Percentiles rank a stretch among this genome's conserved stretches.
These are phyloP conservation scores for Kryptopterus vitreolus DNA, from an alignment of 2,797 vertebrate genomes.

Conservation along the genomic window DNA sequence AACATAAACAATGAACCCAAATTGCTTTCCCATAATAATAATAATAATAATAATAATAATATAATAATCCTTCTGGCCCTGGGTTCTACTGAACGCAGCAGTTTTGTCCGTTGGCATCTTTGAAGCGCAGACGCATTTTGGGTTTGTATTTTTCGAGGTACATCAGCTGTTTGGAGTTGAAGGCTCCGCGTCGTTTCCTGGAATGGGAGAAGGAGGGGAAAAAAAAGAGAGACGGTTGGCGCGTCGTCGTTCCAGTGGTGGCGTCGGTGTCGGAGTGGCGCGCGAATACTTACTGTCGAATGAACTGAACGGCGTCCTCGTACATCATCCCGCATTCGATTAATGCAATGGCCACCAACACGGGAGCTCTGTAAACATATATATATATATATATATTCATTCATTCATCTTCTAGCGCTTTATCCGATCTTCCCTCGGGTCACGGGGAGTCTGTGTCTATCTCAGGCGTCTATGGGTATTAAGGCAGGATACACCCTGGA, in stretches of 20 bases:
- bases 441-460: too few relatives aligned
- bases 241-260: too few relatives aligned
- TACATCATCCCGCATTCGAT: constrained; percentile 98
- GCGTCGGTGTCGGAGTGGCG: too few relatives aligned
- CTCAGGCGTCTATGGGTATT: too few relatives aligned
- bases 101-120: constrained; percentile 87
- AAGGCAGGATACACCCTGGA: too few relatives aligned
- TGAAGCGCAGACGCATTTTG: constrained; percentile 93
- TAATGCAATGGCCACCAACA: constrained; percentile 93
- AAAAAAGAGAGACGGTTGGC: too few relatives aligned
- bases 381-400: too few relatives aligned
- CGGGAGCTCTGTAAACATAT: constrained; percentile 84
- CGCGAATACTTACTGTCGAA: constrained; percentile 97
- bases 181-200: constrained; percentile 94
- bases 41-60: constrained; percentile 37
- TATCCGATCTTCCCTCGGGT: too few relatives aligned
- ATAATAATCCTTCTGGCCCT: constrained; percentile 16
- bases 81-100: constrained; percentile 85
- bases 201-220: too few relatives aligned
- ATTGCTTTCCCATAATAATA: constrained; percentile 56
- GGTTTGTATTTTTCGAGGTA: constrained; percentile 97
- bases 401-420: too few relatives aligned
- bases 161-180: constrained; percentile 96
- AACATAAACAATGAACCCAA: neutral
- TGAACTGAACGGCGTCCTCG: constrained; percentile 96